phyloP scores from a whole-genome alignment of 2,888 invertebrate species.

The Matsumyia berberina region DNA sequence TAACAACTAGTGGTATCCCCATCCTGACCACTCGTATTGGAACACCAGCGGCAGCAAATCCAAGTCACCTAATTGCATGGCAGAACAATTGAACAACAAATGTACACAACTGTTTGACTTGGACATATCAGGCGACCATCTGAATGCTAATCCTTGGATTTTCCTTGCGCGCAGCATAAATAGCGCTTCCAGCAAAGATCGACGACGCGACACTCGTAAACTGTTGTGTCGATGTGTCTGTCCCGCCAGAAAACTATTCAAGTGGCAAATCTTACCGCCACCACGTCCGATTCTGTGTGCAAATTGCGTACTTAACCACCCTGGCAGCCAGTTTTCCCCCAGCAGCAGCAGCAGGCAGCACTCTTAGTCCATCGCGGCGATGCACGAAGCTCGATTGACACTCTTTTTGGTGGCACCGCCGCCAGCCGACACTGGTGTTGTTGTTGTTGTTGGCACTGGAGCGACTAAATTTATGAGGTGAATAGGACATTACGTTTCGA shows the following conservation, averaged over 20 bases:
- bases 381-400: slow-evolving; percentile 76
- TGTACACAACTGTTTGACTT: slow-evolving; percentile 72
- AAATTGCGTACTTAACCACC: slow-evolving; percentile 75
- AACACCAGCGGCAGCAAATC: slow-evolving; percentile 64
- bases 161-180: slow-evolving; percentile 19
- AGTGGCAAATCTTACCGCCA: slow-evolving; percentile 68
- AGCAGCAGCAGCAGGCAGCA: slow-evolving; percentile 3
- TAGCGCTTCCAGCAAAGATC: slow-evolving; percentile 41
- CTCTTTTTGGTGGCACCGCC: slow-evolving; percentile 73
- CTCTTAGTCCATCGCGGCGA: slow-evolving; percentile 44
- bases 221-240: slow-evolving; percentile 75
- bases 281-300: slow-evolving; percentile 73
- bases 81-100: slow-evolving; percentile 75
- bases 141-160: slow-evolving; percentile 74
- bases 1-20: too few relatives aligned
- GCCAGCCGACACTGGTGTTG: slow-evolving; percentile 12
- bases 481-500: slow-evolving; percentile 76
- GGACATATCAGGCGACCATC: slow-evolving; percentile 72
- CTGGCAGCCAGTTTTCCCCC: slow-evolving; percentile 41
- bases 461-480: slow-evolving; percentile 75
- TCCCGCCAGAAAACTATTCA: slow-evolving; percentile 63
- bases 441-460: slow-evolving; percentile 5
- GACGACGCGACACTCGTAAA: slow-evolving; percentile 75
- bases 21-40: slow-evolving; percentile 23
- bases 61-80: slow-evolving; percentile 75